These are phyloP conservation scores for Hartigia nigra DNA, from an alignment of 2,888 invertebrate genomes.

Conservation along the genomic window DNA sequence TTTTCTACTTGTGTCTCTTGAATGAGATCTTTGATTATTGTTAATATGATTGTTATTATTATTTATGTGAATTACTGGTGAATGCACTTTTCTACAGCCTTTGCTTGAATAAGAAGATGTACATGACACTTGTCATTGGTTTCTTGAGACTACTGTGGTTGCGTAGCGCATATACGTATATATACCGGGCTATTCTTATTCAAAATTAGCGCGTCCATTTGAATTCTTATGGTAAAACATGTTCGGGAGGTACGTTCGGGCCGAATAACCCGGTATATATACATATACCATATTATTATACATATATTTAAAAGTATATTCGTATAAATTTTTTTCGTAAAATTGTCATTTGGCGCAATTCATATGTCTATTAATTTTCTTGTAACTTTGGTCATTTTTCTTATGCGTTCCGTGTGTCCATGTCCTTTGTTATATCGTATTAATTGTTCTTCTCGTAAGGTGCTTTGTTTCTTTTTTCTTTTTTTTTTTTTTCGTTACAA, in stretches of 20 bases:
- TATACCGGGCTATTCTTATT: background rate
- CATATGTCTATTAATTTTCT: background rate
- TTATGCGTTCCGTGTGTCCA: constrained; percentile 20
- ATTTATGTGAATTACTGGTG: background rate
- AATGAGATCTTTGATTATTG: background rate
- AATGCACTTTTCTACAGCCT: background rate
- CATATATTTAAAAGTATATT: background rate
- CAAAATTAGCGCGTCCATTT: background rate
- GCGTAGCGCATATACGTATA: background rate
- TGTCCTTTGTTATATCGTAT: constrained; percentile 18
- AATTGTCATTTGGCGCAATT: background rate
- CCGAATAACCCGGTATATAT: too few species aligned
- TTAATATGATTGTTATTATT: background rate
- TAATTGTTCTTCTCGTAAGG: background rate
- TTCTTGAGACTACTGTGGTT: background rate
- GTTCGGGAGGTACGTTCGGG: background rate
- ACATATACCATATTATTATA: background rate
- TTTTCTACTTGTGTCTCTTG: background rate
- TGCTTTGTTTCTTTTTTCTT: constrained; percentile 28
- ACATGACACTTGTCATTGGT: background rate
- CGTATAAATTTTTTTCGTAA: background rate
- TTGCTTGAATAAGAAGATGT: background rate
- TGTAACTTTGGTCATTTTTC: constrained; percentile 17
- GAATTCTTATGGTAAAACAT: background rate
- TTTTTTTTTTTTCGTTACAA: constrained; percentile 30